These are phyloP conservation scores for Armadillidium nasatum DNA, from an alignment of 1,140 invertebrate genomes.

Conservation along the genomic window DNA sequence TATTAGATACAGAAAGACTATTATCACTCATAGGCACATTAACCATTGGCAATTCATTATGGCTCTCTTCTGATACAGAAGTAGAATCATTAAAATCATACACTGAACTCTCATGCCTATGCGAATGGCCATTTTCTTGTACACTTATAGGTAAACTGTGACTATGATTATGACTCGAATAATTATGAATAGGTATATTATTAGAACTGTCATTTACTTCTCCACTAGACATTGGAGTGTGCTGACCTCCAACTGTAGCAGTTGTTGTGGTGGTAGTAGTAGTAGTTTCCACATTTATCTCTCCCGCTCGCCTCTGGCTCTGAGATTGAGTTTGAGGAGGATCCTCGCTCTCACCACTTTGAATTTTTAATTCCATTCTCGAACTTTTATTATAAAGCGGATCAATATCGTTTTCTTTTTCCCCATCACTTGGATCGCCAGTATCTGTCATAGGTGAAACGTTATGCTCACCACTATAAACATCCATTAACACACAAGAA, in stretches of 20 bases:
- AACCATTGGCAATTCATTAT: conserved; percentile 1
- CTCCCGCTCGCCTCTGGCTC: conserved; percentile 23
- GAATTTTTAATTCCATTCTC: conserved; percentile 4
- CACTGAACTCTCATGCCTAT: conserved; percentile 29
- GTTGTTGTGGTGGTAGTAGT: conserved; percentile 3
- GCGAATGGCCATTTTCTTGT: conserved; percentile 7
- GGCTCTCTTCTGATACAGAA: conserved; percentile 6
- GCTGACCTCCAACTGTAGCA: background rate
- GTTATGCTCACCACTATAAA: conserved; percentile 29
- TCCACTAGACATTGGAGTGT: background rate
- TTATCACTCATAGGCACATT: conserved; percentile 5
- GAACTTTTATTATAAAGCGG: conserved; percentile 6
- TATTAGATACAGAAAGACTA: background rate
- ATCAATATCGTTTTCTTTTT: conserved; percentile 35
- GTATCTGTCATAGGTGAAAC: conserved; percentile 33
- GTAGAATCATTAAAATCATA: conserved; percentile 36
- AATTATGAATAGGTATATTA: background rate
- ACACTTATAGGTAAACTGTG: conserved; percentile 5
- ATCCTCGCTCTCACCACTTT: background rate
- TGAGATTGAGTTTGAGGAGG: conserved; percentile 14
- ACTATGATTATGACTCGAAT: conserved; percentile 6
- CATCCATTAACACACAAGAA: conserved; percentile 42
- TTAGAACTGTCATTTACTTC: conserved; percentile 1
- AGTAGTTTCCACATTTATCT: conserved; percentile 5
- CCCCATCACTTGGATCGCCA: conserved; percentile 26